Evolutionary conservation across 2,797 vertebrate genomes (phyloP).

Genomic region (Masticophis lateralis): DNA sequence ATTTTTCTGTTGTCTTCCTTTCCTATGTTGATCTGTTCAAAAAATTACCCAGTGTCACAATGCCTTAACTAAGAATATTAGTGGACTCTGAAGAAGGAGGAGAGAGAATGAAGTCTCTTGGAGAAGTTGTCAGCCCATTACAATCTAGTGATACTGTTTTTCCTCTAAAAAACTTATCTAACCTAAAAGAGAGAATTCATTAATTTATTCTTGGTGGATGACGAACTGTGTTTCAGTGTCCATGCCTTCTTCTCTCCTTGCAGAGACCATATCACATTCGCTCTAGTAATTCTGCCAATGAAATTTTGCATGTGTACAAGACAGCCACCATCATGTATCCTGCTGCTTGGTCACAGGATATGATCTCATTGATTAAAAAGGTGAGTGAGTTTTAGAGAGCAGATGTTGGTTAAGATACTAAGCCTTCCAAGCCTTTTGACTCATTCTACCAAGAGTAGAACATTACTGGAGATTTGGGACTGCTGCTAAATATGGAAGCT

Average conservation of each 20-base stretch:
- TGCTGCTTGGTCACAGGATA: slow-evolving; percentile 83
- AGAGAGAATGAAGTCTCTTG: not conserved
- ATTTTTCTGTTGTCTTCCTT: not conserved
- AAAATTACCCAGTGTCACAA: not conserved
- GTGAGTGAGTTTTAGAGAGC: slow-evolving; percentile 52
- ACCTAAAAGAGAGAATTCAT: not conserved
- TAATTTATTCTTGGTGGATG: not conserved
- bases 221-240: not conserved
- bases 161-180: not conserved
- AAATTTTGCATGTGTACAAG: slow-evolving; percentile 84
- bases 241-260: slow-evolving; percentile 15
- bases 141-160: not conserved
- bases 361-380: slow-evolving; percentile 87
- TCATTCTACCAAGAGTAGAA: no score
- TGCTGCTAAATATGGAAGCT: not conserved
- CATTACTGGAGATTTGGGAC: not conserved
- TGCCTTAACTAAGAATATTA: not conserved
- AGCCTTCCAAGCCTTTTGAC: not conserved
- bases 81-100: not conserved
- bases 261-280: slow-evolving; percentile 94
- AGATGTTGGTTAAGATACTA: rapidly evolving
- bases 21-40: not conserved
- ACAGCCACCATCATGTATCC: slow-evolving; percentile 85
- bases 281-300: slow-evolving; percentile 79
- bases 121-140: not conserved